Evolutionary conservation across 64 coral and sea anemone genomes (phyloP), one percentile per base, ranked within the genome.

Genomic region (Exaiptasia diaphana): DNA sequence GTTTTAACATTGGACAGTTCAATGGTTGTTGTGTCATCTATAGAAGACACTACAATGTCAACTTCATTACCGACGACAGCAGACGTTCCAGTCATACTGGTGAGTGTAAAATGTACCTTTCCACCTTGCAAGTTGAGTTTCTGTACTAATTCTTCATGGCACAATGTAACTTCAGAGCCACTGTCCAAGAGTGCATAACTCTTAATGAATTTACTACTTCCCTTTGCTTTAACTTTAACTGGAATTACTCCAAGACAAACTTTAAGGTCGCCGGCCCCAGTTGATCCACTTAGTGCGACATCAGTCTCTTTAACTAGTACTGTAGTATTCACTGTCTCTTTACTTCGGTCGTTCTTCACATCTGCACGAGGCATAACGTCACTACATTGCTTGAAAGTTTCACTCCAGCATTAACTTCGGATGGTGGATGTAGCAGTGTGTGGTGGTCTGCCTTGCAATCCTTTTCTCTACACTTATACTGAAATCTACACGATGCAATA

Each of bases 231-330:
- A 49, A 92, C 82, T 32, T 86, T 81, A 22, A 92, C 76, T 41
- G 90, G 82, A 81, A 92, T 62, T 36, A 86, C 82, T 53, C 82
- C 78, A 6, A 86, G 76, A 67, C 90, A 92, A 3, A 92, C 76
- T 60, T 77, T 59, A 25, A 20, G 48, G n/a, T 93, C 50, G 26
- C 78, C 69, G 22, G 70, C 76, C 55, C 75, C 65, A 68, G 67
- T 93, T 15, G 35, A 54, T 4, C 59, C 78, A 71, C 79, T 60
- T 14, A 67, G 68, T 45, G 53, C 13, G 29, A 32, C 17, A n/a
- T 34, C 58, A 65, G 27, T 67, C 59, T 60, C 14, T 44, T 36
- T 54, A 14, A 5, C 38, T 38, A 22, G n/a, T 74, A 48, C 61
- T 37, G 79, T 39, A 61, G 69, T 85, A 32, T 49, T 18, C 17